A percentile compares a stretch with the other conserved stretches of the same genome.
phyloP scores from a whole-genome alignment of 1,140 invertebrate species.

The Maniola jurtina region DNA sequence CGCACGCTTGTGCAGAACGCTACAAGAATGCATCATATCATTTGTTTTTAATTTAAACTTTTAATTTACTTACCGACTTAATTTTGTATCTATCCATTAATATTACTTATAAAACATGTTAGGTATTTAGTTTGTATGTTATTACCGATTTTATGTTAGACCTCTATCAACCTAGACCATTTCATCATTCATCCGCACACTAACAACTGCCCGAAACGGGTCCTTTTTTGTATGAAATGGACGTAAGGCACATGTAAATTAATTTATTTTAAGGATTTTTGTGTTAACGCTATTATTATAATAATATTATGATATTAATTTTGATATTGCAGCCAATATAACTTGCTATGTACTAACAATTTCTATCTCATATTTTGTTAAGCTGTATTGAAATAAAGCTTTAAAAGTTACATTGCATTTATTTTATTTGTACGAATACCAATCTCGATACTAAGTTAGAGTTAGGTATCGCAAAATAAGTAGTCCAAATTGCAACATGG shows the following conservation, averaged over 20 bases:
- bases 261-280: constrained; percentile 23
- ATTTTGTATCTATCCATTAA: constrained; percentile 45
- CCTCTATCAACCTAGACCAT: constrained; percentile 43
- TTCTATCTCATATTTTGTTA: constrained; percentile 18
- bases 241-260: constrained; percentile 19
- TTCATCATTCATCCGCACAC: constrained; percentile 39
- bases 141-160: constrained; percentile 40
- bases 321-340: constrained; percentile 18
- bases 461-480: too few relatives aligned
- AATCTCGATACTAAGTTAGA: background rate
- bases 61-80: constrained; percentile 65
- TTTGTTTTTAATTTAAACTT: constrained; percentile 75
- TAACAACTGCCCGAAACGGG: constrained; percentile 55
- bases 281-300: constrained; percentile 28
- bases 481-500: too few relatives aligned
- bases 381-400: constrained; percentile 25
- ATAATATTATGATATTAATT: constrained; percentile 8
- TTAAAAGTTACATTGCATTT: constrained; percentile 16
- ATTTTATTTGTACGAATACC: background rate
- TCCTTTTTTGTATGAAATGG: constrained; percentile 75
- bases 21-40: constrained; percentile 80
- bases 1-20: constrained; percentile 54
- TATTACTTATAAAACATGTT: constrained; percentile 50
- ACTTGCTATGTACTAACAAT: constrained; percentile 13
- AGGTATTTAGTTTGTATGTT: constrained; percentile 54